phyloP scores from a whole-genome alignment of 2,113 vertebrate species.

The Notothenia rossii region DNA sequence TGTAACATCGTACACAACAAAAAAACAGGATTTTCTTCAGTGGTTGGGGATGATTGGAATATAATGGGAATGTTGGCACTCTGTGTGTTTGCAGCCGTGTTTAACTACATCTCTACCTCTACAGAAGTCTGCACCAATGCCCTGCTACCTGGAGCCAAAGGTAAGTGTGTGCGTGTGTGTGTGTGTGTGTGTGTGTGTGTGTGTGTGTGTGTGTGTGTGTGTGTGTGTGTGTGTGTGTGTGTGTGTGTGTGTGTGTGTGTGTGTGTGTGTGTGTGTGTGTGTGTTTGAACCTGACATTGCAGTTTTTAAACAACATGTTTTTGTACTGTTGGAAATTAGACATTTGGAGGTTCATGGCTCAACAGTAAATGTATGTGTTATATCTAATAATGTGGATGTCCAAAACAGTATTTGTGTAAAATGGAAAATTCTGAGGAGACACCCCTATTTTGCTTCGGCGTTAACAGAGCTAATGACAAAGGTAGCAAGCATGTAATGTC shows the following conservation, averaged over 20 bases:
- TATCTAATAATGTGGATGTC: not conserved
- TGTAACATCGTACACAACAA: not conserved
- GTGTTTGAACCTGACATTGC: not conserved
- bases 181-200: not conserved
- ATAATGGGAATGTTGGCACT: conserved; percentile 52
- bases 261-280: not conserved
- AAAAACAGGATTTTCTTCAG: not conserved
- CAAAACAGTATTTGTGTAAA: not conserved
- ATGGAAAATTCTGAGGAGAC: conserved; percentile 58
- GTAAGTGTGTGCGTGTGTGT: conserved; percentile 40
- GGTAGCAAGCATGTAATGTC: conserved; percentile 69
- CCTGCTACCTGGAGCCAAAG: conserved; percentile 79
- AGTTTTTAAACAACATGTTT: not conserved
- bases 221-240: not conserved
- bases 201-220: not conserved
- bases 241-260: not conserved
- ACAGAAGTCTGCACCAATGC: conserved; percentile 73
- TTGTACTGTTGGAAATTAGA: not conserved
- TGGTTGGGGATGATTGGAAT: not conserved
- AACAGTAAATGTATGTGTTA: not conserved
- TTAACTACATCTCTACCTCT: conserved; percentile 45
- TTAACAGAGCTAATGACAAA: conserved; percentile 59
- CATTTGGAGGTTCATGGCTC: not conserved
- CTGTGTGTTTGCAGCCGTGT: conserved; percentile 10
- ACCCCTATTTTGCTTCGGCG: conserved; percentile 34